Evolutionary conservation across 2,113 vertebrate genomes (phyloP).

Genomic region (Parus major): DNA sequence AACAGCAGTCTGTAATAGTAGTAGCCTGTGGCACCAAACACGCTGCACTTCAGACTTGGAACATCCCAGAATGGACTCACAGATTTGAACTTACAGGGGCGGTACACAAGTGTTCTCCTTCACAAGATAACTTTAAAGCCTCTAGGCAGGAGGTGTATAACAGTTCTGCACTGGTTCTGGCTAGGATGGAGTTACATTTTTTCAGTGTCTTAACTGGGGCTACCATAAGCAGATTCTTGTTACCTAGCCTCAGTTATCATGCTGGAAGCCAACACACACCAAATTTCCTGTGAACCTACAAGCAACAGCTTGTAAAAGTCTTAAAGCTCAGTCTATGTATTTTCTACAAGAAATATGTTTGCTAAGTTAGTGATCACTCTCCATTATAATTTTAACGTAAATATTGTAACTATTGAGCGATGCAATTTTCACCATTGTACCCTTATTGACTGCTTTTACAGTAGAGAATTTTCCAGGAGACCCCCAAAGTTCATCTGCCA

Average conservation of each 20-base stretch:
- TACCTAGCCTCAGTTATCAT: background rate
- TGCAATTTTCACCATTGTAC: background rate
- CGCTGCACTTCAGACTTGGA: fast-evolving
- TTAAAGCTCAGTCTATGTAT: background rate
- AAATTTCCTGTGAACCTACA: background rate
- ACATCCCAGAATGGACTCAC: background rate
- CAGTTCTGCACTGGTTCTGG: background rate
- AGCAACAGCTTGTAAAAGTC: background rate
- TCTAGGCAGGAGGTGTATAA: background rate
- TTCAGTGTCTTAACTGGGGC: background rate
- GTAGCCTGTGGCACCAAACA: background rate
- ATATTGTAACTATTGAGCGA: background rate
- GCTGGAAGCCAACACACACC: background rate
- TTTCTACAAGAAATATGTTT: background rate
- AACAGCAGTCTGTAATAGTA: background rate
- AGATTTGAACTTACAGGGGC: background rate
- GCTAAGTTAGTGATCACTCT: background rate
- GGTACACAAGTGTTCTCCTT: background rate
- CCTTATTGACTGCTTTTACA: background rate
- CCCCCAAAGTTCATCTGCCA: background rate
- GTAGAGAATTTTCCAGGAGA: background rate
- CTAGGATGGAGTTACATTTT: background rate
- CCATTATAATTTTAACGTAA: background rate
- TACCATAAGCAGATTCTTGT: background rate
- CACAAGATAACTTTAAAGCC: background rate